A percentile compares a stretch with the other conserved stretches of the same genome.
Evolutionary conservation across 2,113 vertebrate species (phyloP).

Genomic region (Myrmecobius fasciatus): DNA sequence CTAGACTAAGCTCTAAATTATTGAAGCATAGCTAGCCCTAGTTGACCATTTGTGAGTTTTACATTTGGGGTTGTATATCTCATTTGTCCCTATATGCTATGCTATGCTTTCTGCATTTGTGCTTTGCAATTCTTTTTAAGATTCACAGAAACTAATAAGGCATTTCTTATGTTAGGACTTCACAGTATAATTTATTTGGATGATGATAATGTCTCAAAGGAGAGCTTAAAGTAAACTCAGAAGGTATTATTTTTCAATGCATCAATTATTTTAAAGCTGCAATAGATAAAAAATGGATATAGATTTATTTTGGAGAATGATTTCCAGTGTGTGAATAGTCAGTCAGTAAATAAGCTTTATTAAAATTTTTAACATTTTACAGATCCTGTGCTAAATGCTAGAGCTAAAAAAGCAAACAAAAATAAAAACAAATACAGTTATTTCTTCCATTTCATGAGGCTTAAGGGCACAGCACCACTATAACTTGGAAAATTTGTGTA

Average conservation of each 20-base stretch:
- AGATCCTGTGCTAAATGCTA: neutral
- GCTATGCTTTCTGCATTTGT: neutral
- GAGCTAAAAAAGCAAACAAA: neutral
- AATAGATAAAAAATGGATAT: neutral
- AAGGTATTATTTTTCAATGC: neutral
- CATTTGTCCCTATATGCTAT: neutral
- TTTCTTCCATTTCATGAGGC: neutral
- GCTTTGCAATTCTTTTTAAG: neutral
- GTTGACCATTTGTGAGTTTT: neutral
- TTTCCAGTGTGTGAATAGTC: neutral
- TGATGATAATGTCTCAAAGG: neutral
- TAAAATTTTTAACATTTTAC: neutral
- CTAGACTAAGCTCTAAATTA: neutral
- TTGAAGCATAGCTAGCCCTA: neutral
- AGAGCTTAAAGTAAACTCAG: neutral
- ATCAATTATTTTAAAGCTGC: neutral
- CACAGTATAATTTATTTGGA: neutral
- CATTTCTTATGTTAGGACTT: neutral
- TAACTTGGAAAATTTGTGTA: neutral
- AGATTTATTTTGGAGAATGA: neutral
- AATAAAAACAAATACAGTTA: neutral
- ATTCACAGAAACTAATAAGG: neutral
- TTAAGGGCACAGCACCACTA: neutral
- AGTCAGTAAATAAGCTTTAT: neutral
- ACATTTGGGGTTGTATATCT: neutral